Conservation (phyloP, 92 coral and sea anemone genomes). For the Desmophyllum pertusum region DNA sequence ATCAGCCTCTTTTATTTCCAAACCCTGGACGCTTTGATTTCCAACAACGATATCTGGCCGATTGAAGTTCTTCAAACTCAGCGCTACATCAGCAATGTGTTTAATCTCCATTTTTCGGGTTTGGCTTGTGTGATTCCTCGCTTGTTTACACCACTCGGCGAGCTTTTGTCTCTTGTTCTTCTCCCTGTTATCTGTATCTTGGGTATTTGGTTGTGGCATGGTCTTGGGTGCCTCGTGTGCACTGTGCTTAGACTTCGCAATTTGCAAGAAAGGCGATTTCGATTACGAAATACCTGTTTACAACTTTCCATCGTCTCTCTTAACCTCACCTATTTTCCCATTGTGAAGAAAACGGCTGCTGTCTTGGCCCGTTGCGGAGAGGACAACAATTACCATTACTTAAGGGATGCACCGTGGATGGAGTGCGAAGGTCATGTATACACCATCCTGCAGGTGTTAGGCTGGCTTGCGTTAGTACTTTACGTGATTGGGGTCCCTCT, state of each 20-base stretch:
- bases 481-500: constrained; percentile 82
- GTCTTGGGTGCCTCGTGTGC: constrained; percentile 23
- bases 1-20: constrained; percentile 80
- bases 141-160: constrained; percentile 72
- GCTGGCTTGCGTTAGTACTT: constrained; percentile 50
- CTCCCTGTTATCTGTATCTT: constrained; percentile 57
- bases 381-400: constrained; percentile 44
- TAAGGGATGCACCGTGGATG: constrained; percentile 75
- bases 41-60: constrained; percentile 76
- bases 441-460: constrained; percentile 47
- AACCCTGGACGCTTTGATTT: constrained; percentile 72
- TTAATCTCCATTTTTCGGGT: constrained; percentile 72
- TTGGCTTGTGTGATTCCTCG: constrained; percentile 73
- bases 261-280: constrained; percentile 6
- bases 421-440: constrained; percentile 60
- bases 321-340: constrained; percentile 77
- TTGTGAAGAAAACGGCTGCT: constrained; percentile 68
- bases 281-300: constrained; percentile 48
- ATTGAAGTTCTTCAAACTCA: constrained; percentile 51
- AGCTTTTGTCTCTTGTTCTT: constrained; percentile 51
- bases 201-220: constrained; percentile 47
- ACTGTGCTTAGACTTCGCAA: neutral
- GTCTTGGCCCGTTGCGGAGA: constrained; percentile 64
- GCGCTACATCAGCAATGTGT: constrained; percentile 66
- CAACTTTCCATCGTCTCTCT: constrained; percentile 67